Base-by-base conservation (phyloP, 2,888 invertebrate species). In the Pomacea canaliculata region DNA sequence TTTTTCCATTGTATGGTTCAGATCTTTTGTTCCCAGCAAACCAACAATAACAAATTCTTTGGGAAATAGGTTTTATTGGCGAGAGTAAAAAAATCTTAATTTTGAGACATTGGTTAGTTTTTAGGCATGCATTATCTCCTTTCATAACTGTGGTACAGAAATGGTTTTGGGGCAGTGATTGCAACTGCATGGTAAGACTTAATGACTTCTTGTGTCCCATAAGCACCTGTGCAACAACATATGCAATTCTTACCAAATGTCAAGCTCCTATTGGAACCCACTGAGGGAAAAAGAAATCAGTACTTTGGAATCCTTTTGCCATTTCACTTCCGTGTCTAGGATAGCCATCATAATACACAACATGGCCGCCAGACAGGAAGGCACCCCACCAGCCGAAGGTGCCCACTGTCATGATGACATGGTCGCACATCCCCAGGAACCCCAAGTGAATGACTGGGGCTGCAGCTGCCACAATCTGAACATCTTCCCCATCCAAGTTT, bases 351-450 rank as follows among this genome's bases (percentile, higher is more conserved):
- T 74, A 79, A 56, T 79, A 79, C n/a, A 77, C 76, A n/a, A 74
- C 73, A 66, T 77, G 73, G 7, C 79, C 79, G 16, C 76, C 76
- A 2, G 73, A 67, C 27, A 79, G 46, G 63, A 71, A 79, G 8
- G 76, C 79, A 0, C 71, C 76, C 79, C 79, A 79, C 74, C 76
- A 79, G 49, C 79, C 74, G 37, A 74, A 74, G 0, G 71, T 76
- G 9, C 79, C 76, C 62, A 76, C 76, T n/a, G 79, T 79, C 74
- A 79, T 72, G 27, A 79, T 79, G 60, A 76, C 71, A 68, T 79
- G 79, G 56, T 77, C 71, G 48, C 74, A 79, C 49, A 66, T n/a
- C n/a, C 71, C 67, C 49, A 79, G 62, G 19, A 76, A 70, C 1
- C 68, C 76, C 46, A 79, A 56, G 62, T 77, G 73, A 18, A 74